These are phyloP conservation scores for Antennarius maculatus DNA, from an alignment of 2,797 vertebrate genomes.

Conservation along the genomic window DNA sequence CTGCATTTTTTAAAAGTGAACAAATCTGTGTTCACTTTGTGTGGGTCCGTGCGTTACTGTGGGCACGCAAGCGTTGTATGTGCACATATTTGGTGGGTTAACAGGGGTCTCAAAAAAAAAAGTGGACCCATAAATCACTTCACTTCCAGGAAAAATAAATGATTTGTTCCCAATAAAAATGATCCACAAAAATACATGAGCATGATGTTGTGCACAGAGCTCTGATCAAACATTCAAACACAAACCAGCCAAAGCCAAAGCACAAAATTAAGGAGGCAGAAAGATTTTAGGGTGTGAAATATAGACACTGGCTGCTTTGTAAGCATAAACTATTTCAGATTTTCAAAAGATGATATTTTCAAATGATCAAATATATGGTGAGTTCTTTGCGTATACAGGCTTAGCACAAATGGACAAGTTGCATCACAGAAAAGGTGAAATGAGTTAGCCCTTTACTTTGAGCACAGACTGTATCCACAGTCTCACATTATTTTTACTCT, in stretches of 20 bases:
- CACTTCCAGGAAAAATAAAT: slow-evolving; percentile 73
- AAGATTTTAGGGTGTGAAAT: slow-evolving; percentile 57
- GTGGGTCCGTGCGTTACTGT: slow-evolving; percentile 14
- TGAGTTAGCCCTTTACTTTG: slow-evolving; percentile 7
- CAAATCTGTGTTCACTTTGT: slow-evolving; percentile 29
- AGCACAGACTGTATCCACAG: no score
- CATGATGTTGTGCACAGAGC: slow-evolving; percentile 36
- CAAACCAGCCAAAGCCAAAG: slow-evolving; percentile 40
- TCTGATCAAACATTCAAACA: slow-evolving; percentile 44
- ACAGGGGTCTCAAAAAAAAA: slow-evolving; percentile 58
- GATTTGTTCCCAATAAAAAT: slow-evolving; percentile 79
- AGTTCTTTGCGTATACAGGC: not conserved
- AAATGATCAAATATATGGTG: slow-evolving; percentile 13
- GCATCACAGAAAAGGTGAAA: slow-evolving; percentile 34
- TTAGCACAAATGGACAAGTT: not conserved
- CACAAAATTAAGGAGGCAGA: slow-evolving; percentile 58
- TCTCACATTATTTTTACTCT: no score
- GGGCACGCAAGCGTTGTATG: slow-evolving; percentile 24
- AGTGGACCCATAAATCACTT: slow-evolving; percentile 58
- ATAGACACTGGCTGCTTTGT: slow-evolving; percentile 38
- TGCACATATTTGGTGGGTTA: slow-evolving; percentile 50
- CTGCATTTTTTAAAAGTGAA: slow-evolving; percentile 55
- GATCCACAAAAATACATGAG: slow-evolving; percentile 67
- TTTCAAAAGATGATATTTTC: slow-evolving; percentile 24
- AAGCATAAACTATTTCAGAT: slow-evolving; percentile 17